Evolutionary conservation across 2,888 invertebrate species (phyloP).

Genomic region (Polylopha cassiicola): DNA sequence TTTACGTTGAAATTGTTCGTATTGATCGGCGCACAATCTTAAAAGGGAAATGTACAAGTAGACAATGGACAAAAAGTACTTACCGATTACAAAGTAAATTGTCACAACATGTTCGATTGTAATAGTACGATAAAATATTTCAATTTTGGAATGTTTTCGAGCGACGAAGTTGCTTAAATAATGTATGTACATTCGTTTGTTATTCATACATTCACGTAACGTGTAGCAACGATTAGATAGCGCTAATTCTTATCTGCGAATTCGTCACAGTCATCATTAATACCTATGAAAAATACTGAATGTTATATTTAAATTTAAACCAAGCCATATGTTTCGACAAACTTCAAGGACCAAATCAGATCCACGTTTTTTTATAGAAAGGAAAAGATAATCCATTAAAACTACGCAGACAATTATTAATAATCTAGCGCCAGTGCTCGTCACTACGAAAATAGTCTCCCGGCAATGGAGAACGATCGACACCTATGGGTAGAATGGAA

Average conservation of each 20-base stretch:
- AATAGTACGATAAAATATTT: no score
- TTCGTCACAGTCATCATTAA: slow-evolving; percentile 27
- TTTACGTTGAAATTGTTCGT: no score
- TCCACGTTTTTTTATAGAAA: no score
- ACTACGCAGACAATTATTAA: slow-evolving; percentile 15
- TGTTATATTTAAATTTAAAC: background rate
- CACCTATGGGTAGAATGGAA: slow-evolving; percentile 39
- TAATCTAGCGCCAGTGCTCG: slow-evolving; percentile 13
- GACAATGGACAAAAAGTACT: background rate
- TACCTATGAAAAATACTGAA: no score
- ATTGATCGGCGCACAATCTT: no score
- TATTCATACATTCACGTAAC: slow-evolving; percentile 13
- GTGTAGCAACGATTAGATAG: slow-evolving; percentile 23
- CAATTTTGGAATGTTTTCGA: no score
- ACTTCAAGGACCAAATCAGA: no score
- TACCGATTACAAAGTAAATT: slow-evolving; percentile 11
- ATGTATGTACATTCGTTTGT: slow-evolving; percentile 8
- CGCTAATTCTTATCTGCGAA: slow-evolving; percentile 29
- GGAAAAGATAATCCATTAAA: no score
- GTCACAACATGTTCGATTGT: no score
- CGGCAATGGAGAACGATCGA: slow-evolving; percentile 25
- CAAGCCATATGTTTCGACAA: no score
- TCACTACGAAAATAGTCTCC: slow-evolving; percentile 13
- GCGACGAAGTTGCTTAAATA: no score
- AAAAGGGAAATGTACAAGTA: no score